Conservation (phyloP, 2,888 invertebrate species). For the Apoderus coryli region DNA sequence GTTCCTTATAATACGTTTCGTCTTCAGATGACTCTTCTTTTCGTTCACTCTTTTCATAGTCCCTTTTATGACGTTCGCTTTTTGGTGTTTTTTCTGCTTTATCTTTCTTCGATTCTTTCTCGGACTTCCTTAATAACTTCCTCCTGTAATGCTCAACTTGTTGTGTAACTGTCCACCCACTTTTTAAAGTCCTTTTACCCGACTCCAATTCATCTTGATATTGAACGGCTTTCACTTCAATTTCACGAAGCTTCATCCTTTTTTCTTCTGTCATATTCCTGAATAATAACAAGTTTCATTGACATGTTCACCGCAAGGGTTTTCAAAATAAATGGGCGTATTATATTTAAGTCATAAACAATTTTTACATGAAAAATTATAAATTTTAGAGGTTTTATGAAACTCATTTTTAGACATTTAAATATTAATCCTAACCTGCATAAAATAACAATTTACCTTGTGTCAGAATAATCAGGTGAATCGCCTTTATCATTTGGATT, state of each 20-base stretch:
- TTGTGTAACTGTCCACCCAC: constrained; percentile 59
- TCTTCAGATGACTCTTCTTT: constrained; percentile 29
- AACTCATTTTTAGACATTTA: neutral
- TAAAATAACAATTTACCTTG: constrained; percentile 26
- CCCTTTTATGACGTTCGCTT: constrained; percentile 28
- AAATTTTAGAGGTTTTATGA: no score
- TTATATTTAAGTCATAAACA: no score
- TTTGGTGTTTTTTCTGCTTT: constrained; percentile 23
- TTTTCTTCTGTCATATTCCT: constrained; percentile 52
- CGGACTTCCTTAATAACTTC: constrained; percentile 67
- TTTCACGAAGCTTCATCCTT: constrained; percentile 68
- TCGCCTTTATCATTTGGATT: constrained; percentile 28
- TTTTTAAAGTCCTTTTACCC: constrained; percentile 56
- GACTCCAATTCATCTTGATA: constrained; percentile 93
- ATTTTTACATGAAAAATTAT: no score
- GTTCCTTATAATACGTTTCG: constrained; percentile 30
- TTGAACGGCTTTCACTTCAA: constrained; percentile 88
- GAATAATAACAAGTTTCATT: no score
- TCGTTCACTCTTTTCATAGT: constrained; percentile 29
- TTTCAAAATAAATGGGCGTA: no score
- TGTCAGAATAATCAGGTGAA: constrained; percentile 29
- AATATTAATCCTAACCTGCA: no score
- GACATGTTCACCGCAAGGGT: no score
- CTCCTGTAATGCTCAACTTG: constrained; percentile 85
- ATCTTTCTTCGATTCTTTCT: constrained; percentile 29